These are phyloP conservation scores for Bombus cullumanus DNA, from an alignment of 1,140 invertebrate genomes.

Conservation along the genomic window DNA sequence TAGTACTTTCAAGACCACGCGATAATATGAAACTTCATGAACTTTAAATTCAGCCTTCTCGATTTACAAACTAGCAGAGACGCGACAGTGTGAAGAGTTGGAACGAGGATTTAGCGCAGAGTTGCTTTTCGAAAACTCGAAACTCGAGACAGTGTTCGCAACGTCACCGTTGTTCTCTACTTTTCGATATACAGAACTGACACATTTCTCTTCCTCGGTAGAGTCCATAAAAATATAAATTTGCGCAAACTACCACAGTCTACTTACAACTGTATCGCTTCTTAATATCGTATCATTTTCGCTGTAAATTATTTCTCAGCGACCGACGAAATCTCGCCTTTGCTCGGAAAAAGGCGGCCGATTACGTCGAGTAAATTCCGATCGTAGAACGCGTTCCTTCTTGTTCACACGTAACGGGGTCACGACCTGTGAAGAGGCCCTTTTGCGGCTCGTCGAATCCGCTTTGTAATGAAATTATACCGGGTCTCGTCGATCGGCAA, in stretches of 20 bases:
- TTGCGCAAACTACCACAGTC: too few relatives aligned
- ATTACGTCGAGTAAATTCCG: neutral
- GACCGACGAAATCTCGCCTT: neutral
- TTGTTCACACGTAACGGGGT: neutral
- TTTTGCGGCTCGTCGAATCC: neutral
- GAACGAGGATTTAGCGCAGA: too few relatives aligned
- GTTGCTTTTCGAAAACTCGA: too few relatives aligned
- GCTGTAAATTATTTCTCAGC: neutral
- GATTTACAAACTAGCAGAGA: too few relatives aligned
- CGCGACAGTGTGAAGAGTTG: too few relatives aligned
- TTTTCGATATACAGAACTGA: too few relatives aligned
- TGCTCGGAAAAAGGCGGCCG: neutral
- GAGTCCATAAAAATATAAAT: rapidly evolving
- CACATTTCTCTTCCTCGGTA: neutral
- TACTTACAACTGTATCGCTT: neutral
- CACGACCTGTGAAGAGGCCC: neutral
- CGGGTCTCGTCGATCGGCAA: neutral
- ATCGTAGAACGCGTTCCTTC: neutral
- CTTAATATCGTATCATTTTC: neutral
- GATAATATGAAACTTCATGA: too few relatives aligned
- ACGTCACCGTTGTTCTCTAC: too few relatives aligned
- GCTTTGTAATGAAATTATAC: slow-evolving; percentile 6
- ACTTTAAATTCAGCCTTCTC: too few relatives aligned
- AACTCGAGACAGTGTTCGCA: too few relatives aligned
- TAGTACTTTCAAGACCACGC: too few relatives aligned